Evolutionary conservation across 2,113 vertebrate species (phyloP).

Genomic region (Astur gentilis): DNA sequence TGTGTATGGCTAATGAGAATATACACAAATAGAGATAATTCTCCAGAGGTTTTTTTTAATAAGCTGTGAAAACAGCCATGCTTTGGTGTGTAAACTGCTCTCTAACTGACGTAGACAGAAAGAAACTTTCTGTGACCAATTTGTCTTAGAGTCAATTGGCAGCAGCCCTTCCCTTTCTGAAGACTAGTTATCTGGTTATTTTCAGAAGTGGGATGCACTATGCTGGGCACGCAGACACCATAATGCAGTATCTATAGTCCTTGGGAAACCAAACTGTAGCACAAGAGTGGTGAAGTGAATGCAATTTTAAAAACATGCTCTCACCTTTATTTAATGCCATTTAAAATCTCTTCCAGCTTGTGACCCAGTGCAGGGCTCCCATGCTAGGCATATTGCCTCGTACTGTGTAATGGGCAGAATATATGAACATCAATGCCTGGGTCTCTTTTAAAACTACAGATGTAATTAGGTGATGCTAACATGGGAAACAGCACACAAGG

Average conservation of each 20-base stretch:
- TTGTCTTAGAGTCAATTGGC: not conserved
- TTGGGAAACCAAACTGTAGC: not conserved
- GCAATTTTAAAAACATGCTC: not conserved
- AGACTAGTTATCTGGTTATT: not conserved
- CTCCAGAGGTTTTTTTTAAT: not conserved
- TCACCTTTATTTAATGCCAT: not conserved
- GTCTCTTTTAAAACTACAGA: not conserved
- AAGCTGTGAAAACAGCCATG: not conserved
- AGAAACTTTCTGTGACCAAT: not conserved
- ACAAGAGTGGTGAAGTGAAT: not conserved
- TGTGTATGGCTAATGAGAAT: not conserved
- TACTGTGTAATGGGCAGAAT: not conserved
- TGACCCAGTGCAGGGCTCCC: not conserved
- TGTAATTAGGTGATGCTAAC: not conserved
- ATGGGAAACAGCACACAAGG: not conserved
- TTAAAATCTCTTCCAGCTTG: not conserved
- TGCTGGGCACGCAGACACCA: not conserved
- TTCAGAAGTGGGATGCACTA: not conserved
- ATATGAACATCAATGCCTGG: not conserved
- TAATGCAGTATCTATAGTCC: fast-evolving
- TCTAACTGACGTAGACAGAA: not conserved
- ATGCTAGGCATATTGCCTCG: not conserved
- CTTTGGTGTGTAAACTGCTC: not conserved
- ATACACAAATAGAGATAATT: not conserved
- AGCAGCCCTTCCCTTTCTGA: not conserved